Conservation (phyloP, 2,888 invertebrate species). For the Ophion slaviceki region DNA sequence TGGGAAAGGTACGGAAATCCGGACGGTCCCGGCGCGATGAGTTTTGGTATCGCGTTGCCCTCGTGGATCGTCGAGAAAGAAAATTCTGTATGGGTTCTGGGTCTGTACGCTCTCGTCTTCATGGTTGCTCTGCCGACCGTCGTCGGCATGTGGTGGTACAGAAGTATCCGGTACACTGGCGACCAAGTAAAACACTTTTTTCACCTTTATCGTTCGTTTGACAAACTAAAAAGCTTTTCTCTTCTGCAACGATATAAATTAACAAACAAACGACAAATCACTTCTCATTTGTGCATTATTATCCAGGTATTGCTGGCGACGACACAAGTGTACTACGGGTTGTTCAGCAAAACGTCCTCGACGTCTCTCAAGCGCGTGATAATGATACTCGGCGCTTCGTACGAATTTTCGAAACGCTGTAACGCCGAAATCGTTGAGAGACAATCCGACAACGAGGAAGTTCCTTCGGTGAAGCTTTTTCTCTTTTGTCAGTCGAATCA, state of each 20-base stretch:
- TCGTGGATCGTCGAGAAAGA: slow-evolving; percentile 99
- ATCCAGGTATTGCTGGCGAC: slow-evolving; percentile 94
- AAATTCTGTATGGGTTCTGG: slow-evolving; percentile 98
- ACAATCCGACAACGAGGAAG: slow-evolving; percentile 96
- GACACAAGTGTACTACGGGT: slow-evolving; percentile 97
- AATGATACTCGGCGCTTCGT: slow-evolving; percentile 98
- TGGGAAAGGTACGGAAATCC: slow-evolving; percentile 99
- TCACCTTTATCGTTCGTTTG: background rate
- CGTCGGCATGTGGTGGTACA: slow-evolving; percentile 99
- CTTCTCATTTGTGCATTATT: slow-evolving; percentile 23
- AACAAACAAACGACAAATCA: background rate
- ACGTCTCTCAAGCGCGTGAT: slow-evolving; percentile 97
- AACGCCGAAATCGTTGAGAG: slow-evolving; percentile 97
- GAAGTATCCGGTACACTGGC: slow-evolving; percentile 97
- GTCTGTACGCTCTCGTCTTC: slow-evolving; percentile 97
- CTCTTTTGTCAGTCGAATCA: slow-evolving; percentile 3
- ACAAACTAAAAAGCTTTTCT: background rate
- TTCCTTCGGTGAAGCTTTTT: slow-evolving; percentile 89
- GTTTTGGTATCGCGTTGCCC: slow-evolving; percentile 99
- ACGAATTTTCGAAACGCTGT: slow-evolving; percentile 97
- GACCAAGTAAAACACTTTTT: slow-evolving; percentile 88
- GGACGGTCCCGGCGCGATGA: slow-evolving; percentile 99
- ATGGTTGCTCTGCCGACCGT: slow-evolving; percentile 97
- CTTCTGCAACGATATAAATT: background rate
- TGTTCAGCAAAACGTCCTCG: slow-evolving; percentile 97